phyloP scores from a whole-genome alignment of 1,140 invertebrate genomes.

The Drosophila baimaii region DNA sequence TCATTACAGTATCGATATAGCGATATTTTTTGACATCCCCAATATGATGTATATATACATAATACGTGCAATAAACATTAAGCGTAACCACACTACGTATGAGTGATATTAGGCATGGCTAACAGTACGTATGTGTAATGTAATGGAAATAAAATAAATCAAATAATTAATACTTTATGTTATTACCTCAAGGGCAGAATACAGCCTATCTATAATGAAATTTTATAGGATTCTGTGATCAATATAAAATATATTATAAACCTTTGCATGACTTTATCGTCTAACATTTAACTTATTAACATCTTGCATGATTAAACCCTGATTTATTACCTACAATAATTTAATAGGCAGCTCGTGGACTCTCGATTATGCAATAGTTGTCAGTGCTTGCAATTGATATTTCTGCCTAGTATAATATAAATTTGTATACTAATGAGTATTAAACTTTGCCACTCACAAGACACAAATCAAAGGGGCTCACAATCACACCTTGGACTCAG shows the following conservation, averaged over 20 bases:
- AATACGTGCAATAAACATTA: too few relatives aligned
- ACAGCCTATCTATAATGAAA: background rate
- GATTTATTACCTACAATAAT: constrained; percentile 9
- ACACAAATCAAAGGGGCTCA: constrained; percentile 14
- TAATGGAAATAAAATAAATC: background rate
- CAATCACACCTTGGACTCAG: constrained; percentile 7
- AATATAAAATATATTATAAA: background rate
- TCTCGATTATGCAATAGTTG: constrained; percentile 9
- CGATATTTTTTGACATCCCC: too few relatives aligned
- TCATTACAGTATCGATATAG: too few relatives aligned
- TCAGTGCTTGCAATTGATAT: constrained; percentile 12
- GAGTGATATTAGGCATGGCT: constrained; percentile 3
- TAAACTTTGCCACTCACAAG: constrained; percentile 12
- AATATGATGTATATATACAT: background rate
- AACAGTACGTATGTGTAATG: constrained; percentile 3
- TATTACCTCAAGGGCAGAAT: too few relatives aligned
- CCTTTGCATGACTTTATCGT: background rate
- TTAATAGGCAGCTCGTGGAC: constrained; percentile 3
- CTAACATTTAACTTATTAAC: constrained; percentile 9
- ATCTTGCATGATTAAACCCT: constrained; percentile 3
- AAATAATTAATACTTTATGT: background rate
- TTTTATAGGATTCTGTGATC: background rate
- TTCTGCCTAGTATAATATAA: constrained; percentile 14
- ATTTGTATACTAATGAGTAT: constrained; percentile 24
- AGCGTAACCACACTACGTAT: constrained; percentile 10